A percentile compares a stretch with the other conserved stretches of the same genome.
phyloP scores from a whole-genome alignment of 2,888 invertebrate genomes.

The Cotesia congregata region DNA sequence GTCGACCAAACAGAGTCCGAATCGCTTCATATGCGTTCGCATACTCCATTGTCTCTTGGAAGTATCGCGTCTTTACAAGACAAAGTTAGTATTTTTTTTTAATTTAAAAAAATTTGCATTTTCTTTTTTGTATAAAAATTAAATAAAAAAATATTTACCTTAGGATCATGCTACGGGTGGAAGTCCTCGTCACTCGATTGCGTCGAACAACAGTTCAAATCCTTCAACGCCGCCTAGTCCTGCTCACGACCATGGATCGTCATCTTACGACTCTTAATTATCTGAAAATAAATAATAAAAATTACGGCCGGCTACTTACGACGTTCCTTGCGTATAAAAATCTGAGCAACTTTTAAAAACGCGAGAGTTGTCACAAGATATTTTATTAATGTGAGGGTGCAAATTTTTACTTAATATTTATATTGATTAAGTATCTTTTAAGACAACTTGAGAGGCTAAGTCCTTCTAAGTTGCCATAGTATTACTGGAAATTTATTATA shows the following conservation, averaged over 20 bases:
- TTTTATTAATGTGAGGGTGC: slow-evolving; percentile 40
- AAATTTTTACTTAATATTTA: slow-evolving; percentile 38
- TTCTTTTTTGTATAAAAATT: neutral
- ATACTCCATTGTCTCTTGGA: slow-evolving; percentile 81
- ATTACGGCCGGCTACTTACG: slow-evolving; percentile 39
- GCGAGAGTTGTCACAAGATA: slow-evolving; percentile 40
- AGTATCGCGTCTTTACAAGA: slow-evolving; percentile 85
- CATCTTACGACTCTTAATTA: slow-evolving; percentile 77
- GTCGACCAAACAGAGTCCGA: slow-evolving; percentile 71
- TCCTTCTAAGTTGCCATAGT: slow-evolving; percentile 40
- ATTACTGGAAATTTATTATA: slow-evolving; percentile 40
- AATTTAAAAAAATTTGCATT: neutral
- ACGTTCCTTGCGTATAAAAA: slow-evolving; percentile 27
- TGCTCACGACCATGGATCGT: slow-evolving; percentile 77
- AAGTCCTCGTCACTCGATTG: slow-evolving; percentile 80
- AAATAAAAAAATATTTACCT: neutral
- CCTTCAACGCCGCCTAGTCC: slow-evolving; percentile 81
- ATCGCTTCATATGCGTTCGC: slow-evolving; percentile 71
- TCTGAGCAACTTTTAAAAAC: slow-evolving; percentile 14
- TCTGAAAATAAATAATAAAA: slow-evolving; percentile 11
- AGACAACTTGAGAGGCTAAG: slow-evolving; percentile 35
- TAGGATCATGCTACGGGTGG: slow-evolving; percentile 70
- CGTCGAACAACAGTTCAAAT: slow-evolving; percentile 82
- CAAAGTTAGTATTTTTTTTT: slow-evolving; percentile 71
- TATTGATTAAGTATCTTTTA: slow-evolving; percentile 29